Evolutionary conservation across 2,113 vertebrate genomes (phyloP).

Genomic region (Pygoscelis antarcticus): DNA sequence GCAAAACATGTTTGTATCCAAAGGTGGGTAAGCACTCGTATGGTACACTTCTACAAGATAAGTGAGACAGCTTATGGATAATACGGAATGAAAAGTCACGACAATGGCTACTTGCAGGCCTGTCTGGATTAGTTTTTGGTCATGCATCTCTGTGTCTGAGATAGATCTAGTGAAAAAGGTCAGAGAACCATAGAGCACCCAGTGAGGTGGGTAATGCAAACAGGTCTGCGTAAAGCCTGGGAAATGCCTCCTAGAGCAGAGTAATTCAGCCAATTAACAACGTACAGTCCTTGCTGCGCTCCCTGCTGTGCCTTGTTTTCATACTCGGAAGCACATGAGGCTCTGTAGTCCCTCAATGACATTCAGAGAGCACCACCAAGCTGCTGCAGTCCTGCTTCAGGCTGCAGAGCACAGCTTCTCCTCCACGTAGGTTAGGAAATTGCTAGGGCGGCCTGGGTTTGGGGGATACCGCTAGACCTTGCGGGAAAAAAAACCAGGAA

Average conservation of each 20-base stretch:
- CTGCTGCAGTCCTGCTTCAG: background rate
- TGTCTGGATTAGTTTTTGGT: background rate
- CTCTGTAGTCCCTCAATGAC: background rate
- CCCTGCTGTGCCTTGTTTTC: background rate
- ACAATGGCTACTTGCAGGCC: background rate
- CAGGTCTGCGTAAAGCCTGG: background rate
- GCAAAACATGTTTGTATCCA: slow-evolving; percentile 92
- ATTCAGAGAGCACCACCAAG: background rate
- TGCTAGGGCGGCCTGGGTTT: background rate
- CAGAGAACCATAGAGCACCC: background rate
- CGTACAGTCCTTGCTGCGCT: fast-evolving
- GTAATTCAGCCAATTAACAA: background rate
- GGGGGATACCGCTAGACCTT: no score
- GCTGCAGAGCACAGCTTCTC: background rate
- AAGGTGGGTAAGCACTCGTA: slow-evolving; percentile 85
- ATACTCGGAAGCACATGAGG: background rate
- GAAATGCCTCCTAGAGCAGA: background rate
- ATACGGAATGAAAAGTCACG: background rate
- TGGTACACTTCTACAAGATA: slow-evolving; percentile 75
- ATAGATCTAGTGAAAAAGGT: background rate
- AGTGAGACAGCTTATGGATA: background rate
- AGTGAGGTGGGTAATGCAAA: background rate
- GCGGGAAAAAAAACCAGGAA: background rate
- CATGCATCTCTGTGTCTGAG: background rate
- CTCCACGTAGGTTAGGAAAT: background rate